Conservation (phyloP, 2,888 invertebrate species). For the Sphaerophoria taeniata region DNA sequence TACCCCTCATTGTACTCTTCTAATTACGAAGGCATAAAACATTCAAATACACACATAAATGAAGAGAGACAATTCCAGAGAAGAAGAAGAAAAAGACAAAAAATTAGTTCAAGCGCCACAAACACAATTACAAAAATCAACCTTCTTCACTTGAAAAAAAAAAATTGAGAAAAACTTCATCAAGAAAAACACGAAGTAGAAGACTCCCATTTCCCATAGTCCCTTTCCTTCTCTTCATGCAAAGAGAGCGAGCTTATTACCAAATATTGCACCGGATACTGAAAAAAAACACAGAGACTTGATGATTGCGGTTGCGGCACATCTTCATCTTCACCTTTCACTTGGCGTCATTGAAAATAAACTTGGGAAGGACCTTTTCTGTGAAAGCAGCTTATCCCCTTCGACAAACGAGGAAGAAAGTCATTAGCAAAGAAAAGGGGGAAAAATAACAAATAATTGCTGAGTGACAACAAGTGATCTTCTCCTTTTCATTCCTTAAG, state of each 20-base stretch:
- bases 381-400: constrained; percentile 30
- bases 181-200: constrained; percentile 38
- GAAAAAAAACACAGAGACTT: constrained; percentile 53
- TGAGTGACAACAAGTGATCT: constrained; percentile 69
- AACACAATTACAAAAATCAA: constrained; percentile 60
- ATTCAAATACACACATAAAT: constrained; percentile 58
- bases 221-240: constrained; percentile 2
- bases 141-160: neutral
- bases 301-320: constrained; percentile 68
- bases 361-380: constrained; percentile 9
- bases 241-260: constrained; percentile 63
- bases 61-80: constrained; percentile 11
- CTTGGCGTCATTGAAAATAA: constrained; percentile 69
- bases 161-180: constrained; percentile 56
- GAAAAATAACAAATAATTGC: constrained; percentile 67
- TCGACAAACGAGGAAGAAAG: constrained; percentile 48
- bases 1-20: constrained; percentile 51
- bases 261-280: constrained; percentile 54
- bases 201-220: no score
- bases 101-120: constrained; percentile 58
- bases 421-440: constrained; percentile 67
- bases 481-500: neutral
- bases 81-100: constrained; percentile 38
- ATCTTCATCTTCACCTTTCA: constrained; percentile 22
- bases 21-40: constrained; percentile 72